Percentiles rank a stretch among this genome's conserved stretches.
Conservation (phyloP, 53 echinoderm and acorn worm genomes). For the Holothuria scabra region DNA sequence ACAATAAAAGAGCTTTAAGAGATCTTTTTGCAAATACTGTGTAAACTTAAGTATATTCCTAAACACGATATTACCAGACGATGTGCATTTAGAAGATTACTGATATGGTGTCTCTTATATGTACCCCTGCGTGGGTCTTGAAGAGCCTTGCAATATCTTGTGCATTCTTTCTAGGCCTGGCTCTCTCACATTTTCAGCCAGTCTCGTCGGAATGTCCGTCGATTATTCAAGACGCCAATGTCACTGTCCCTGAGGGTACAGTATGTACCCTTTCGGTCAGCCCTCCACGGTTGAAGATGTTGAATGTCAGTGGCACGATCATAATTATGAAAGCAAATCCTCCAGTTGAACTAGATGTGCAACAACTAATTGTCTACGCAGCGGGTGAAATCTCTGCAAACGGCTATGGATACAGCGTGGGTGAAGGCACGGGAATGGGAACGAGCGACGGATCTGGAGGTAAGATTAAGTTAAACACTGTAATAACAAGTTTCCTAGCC, state of each 20-base stretch:
- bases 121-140: too few relatives aligned
- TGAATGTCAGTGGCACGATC: not conserved
- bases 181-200: not conserved
- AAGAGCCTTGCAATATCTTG: too few relatives aligned
- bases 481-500: too few relatives aligned
- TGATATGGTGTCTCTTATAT: too few relatives aligned
- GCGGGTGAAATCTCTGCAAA: not conserved
- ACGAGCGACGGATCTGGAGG: slow-evolving; percentile 28
- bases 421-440: not conserved
- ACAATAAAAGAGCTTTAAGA: too few relatives aligned
- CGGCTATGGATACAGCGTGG: not conserved
- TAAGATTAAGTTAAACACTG: not conserved
- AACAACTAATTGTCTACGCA: not conserved
- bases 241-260: not conserved
- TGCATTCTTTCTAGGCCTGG: not conserved
- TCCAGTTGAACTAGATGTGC: not conserved
- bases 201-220: not conserved
- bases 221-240: not conserved
- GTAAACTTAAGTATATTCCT: too few relatives aligned
- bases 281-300: not conserved
- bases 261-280: not conserved
- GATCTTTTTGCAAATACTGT: too few relatives aligned
- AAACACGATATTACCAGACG: too few relatives aligned
- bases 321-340: not conserved
- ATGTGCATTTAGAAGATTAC: too few relatives aligned